Percentiles rank a stretch among this genome's conserved stretches.
phyloP scores from a whole-genome alignment of 1,140 invertebrate genomes.

The Bombus vancouverensis region DNA sequence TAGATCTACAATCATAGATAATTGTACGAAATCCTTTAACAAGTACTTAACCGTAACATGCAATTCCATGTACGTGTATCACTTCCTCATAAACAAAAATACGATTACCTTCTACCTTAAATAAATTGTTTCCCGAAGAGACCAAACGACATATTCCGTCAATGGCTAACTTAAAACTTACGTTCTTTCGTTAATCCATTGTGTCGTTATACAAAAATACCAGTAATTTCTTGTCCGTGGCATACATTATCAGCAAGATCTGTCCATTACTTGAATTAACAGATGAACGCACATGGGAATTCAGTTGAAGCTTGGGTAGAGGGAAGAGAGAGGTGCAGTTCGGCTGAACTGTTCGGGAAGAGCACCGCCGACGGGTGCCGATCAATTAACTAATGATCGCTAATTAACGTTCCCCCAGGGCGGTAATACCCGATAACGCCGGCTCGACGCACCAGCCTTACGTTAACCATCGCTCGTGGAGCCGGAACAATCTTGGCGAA shows the following conservation, averaged over 20 bases:
- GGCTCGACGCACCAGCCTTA: constrained; percentile 66
- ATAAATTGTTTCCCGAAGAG: neutral
- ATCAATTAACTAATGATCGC: constrained; percentile 78
- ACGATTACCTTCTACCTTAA: too few species aligned
- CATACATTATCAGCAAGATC: constrained; percentile 28
- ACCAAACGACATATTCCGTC: neutral
- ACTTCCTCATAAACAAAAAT: too few species aligned
- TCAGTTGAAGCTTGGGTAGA: constrained; percentile 41
- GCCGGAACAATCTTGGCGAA: constrained; percentile 67
- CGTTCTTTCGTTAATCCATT: too few species aligned
- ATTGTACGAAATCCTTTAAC: too few species aligned
- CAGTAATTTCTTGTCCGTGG: neutral
- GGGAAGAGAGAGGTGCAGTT: constrained; percentile 7
- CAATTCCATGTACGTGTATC: too few species aligned
- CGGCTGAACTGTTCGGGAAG: constrained; percentile 44
- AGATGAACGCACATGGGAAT: constrained; percentile 66
- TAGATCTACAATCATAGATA: too few species aligned
- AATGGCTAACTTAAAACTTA: neutral
- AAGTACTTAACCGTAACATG: too few species aligned
- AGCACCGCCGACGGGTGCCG: constrained; percentile 70
- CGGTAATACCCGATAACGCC: constrained; percentile 71
- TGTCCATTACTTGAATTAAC: constrained; percentile 71
- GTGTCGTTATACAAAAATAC: too few species aligned
- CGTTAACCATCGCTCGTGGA: constrained; percentile 61
- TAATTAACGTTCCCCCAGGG: constrained; percentile 76